Conservation (phyloP, 2,888 invertebrate genomes). For the Harpalus rufipes region DNA sequence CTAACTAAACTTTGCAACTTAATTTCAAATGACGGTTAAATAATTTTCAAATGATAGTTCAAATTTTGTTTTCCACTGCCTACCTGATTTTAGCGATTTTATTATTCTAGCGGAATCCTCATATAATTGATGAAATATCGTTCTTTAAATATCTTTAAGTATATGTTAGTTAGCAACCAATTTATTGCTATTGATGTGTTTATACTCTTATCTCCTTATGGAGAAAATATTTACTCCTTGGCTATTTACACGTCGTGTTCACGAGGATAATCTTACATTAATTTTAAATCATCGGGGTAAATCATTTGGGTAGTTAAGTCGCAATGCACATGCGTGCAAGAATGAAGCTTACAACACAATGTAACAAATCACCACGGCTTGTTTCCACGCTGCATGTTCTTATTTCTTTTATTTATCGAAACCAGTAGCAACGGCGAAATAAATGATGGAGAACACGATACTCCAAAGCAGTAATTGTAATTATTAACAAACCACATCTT, state of each 20-base stretch:
- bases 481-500: conserved; percentile 59
- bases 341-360: conserved; percentile 57
- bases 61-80: too few species aligned
- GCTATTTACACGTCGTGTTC: conserved; percentile 6
- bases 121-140: conserved; percentile 5
- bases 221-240: conserved; percentile 12
- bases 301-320: conserved; percentile 45
- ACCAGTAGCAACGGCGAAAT: conserved; percentile 63
- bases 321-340: conserved; percentile 49
- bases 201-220: not conserved
- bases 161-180: not conserved
- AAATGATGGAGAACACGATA: conserved; percentile 66
- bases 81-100: too few species aligned
- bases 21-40: too few species aligned
- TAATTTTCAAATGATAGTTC: too few species aligned
- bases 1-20: too few species aligned
- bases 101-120: not conserved
- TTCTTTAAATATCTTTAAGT: conserved; percentile 13
- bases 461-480: conserved; percentile 63
- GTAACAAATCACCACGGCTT: conserved; percentile 62
- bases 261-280: conserved; percentile 36
- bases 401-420: conserved; percentile 60
- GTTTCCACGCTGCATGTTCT: conserved; percentile 60
- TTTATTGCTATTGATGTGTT: conserved; percentile 2
- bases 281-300: conserved; percentile 22